Conservation (phyloP, 1,140 invertebrate species). For the Gerris buenoi region DNA sequence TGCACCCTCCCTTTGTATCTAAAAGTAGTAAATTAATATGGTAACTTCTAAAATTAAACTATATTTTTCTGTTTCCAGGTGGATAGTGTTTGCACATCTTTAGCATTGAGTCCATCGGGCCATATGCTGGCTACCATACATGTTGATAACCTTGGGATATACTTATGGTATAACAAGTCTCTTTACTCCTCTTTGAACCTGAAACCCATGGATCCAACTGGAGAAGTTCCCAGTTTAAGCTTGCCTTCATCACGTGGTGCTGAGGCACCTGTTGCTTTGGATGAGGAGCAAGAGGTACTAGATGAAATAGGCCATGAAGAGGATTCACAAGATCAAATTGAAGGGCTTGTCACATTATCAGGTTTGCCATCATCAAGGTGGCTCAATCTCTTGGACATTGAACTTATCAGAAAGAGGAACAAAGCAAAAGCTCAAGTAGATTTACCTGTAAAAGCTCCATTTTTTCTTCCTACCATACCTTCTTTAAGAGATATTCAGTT, state of each 20-base stretch:
- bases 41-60: too few species aligned
- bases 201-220: conserved; percentile 45
- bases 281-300: conserved; percentile 35
- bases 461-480: conserved; percentile 83
- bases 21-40: too few species aligned
- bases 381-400: conserved; percentile 83
- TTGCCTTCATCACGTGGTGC: conserved; percentile 36
- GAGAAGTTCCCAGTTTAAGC: conserved; percentile 40
- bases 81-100: conserved; percentile 58
- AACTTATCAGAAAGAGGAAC: conserved; percentile 77
- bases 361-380: conserved; percentile 72
- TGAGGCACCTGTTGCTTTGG: conserved; percentile 22
- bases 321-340: conserved; percentile 61
- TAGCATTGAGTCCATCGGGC: conserved; percentile 78
- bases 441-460: conserved; percentile 71
- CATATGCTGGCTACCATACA: conserved; percentile 83
- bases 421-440: conserved; percentile 76
- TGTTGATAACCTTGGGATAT: conserved; percentile 74
- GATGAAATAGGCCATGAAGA: conserved; percentile 33
- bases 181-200: conserved; percentile 67
- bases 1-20: too few species aligned
- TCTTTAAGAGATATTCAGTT: conserved; percentile 63
- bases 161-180: conserved; percentile 83
- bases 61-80: conserved; percentile 33
- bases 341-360: conserved; percentile 69